Conservation (phyloP, 2,888 invertebrate genomes). For the Hyposoter didymator region DNA sequence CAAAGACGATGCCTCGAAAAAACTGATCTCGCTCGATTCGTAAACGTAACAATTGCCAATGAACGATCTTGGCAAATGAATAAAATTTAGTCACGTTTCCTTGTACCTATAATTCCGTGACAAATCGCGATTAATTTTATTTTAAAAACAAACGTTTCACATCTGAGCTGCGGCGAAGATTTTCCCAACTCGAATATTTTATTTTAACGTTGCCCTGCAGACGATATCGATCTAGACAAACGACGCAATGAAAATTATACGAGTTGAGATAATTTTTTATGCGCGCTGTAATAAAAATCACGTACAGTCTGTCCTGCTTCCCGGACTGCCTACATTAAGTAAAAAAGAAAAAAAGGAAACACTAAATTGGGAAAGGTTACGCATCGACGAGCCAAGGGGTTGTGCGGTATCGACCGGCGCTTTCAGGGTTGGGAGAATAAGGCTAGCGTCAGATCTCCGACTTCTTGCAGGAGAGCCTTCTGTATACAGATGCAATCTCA, state of each 20-base stretch:
- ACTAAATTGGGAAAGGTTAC: background rate
- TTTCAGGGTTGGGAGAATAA: slow-evolving; percentile 59
- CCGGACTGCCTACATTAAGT: background rate
- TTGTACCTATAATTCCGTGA: background rate
- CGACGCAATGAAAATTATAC: slow-evolving; percentile 17
- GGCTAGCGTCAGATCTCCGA: slow-evolving; percentile 68
- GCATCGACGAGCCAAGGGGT: slow-evolving; percentile 14
- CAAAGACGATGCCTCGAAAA: background rate
- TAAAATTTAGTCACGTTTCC: background rate
- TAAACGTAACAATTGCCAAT: background rate
- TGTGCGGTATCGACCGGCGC: slow-evolving; percentile 59
- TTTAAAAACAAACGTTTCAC: background rate
- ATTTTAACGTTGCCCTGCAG: background rate
- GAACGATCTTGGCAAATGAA: background rate
- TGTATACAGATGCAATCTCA: slow-evolving; percentile 69
- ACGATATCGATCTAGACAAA: background rate
- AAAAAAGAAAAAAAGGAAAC: slow-evolving; percentile 12
- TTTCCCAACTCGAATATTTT: slow-evolving; percentile 1
- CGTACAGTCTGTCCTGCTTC: background rate
- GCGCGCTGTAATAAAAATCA: background rate
- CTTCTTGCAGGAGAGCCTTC: slow-evolving; percentile 25
- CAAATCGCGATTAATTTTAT: background rate
- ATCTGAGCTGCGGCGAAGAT: background rate
- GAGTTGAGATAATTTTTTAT: slow-evolving; percentile 10
- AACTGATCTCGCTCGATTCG: background rate